phyloP scores from a whole-genome alignment of 2,888 invertebrate species.

The Phengaris arion region DNA sequence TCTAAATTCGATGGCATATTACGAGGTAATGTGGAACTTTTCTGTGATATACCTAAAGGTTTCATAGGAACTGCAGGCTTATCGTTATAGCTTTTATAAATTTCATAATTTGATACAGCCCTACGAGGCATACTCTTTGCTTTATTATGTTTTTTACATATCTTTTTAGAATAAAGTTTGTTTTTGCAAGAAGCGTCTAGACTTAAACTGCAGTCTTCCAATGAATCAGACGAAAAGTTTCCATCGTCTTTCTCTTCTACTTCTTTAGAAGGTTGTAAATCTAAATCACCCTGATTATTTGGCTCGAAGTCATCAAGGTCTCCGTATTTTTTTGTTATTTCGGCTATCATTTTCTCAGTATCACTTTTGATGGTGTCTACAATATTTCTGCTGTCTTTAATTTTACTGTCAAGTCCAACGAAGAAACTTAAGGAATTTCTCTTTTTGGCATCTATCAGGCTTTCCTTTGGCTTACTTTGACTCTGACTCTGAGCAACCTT shows the following conservation, averaged over 20 bases:
- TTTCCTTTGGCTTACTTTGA: constrained; percentile 50
- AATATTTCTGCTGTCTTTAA: constrained; percentile 75
- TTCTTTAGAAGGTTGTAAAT: constrained; percentile 66
- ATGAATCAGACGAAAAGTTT: constrained; percentile 88
- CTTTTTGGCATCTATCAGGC: constrained; percentile 71
- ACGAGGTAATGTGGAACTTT: constrained; percentile 72
- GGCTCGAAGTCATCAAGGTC: constrained; percentile 78
- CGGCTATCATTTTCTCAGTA: constrained; percentile 83
- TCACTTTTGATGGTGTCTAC: constrained; percentile 82
- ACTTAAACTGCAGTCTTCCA: constrained; percentile 84
- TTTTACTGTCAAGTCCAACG: constrained; percentile 77
- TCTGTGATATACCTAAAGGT: constrained; percentile 63
- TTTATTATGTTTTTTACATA: constrained; percentile 77
- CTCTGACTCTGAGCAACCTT: constrained; percentile 57
- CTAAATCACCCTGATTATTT: constrained; percentile 54
- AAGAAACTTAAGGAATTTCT: constrained; percentile 83
- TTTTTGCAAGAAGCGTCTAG: constrained; percentile 75
- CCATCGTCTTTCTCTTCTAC: constrained; percentile 78
- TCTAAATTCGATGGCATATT: constrained; percentile 77
- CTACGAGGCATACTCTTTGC: constrained; percentile 78
- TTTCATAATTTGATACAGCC: constrained; percentile 89
- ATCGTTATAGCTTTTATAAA: constrained; percentile 70
- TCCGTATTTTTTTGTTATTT: constrained; percentile 82
- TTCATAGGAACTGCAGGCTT: constrained; percentile 66
- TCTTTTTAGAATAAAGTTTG: constrained; percentile 73